Evolutionary conservation across 1,140 invertebrate genomes (phyloP).

Genomic region (Maniola jurtina): DNA sequence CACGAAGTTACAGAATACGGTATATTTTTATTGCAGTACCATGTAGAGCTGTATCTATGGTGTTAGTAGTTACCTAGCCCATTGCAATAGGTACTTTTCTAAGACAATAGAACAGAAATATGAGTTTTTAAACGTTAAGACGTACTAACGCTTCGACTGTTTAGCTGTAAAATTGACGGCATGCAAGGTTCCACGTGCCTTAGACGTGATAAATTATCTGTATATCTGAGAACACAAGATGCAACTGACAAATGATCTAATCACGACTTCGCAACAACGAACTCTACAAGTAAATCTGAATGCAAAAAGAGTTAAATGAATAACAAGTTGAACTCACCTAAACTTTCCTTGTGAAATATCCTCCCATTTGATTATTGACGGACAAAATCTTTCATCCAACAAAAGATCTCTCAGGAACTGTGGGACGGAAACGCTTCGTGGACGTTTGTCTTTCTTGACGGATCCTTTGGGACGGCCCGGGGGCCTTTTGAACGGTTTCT

Average conservation of each 20-base stretch:
- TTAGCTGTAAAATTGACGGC: constrained; percentile 45
- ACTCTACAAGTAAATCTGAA: background rate
- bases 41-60: background rate
- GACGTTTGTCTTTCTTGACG: constrained; percentile 80
- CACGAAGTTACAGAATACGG: too few species aligned
- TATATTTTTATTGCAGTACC: background rate
- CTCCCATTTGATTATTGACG: constrained; percentile 92
- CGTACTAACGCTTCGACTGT: constrained; percentile 32
- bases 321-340: constrained; percentile 58
- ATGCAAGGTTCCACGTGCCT: constrained; percentile 48
- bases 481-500: constrained; percentile 65
- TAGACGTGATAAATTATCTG: constrained; percentile 53
- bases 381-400: constrained; percentile 87
- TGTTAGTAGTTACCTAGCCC: background rate
- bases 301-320: background rate
- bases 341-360: constrained; percentile 91
- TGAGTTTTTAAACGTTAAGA: background rate
- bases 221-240: constrained; percentile 39
- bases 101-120: constrained; percentile 15
- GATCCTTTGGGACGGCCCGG: constrained; percentile 72
- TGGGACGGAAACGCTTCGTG: constrained; percentile 83
- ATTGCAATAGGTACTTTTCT: constrained; percentile 1
- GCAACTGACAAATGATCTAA: constrained; percentile 40
- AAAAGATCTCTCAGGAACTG: constrained; percentile 91
- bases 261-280: constrained; percentile 43